Evolutionary conservation across 2,888 invertebrate species (phyloP).

Genomic region (Dynastes hyllus): DNA sequence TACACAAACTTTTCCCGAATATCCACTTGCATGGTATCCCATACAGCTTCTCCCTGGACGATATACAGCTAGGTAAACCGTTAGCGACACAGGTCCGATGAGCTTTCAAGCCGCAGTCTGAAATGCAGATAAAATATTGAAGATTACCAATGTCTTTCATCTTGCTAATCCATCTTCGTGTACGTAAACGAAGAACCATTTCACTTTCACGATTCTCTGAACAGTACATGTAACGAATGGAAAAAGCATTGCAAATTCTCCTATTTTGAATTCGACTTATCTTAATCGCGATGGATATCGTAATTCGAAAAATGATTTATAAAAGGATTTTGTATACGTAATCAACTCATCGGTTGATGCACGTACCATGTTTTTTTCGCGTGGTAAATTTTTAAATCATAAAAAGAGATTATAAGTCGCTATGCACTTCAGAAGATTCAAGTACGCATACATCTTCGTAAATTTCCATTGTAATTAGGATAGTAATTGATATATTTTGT

Average conservation of each 20-base stretch:
- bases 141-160: slow-evolving; percentile 12
- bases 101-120: slow-evolving; percentile 81
- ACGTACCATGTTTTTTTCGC: slow-evolving; percentile 1
- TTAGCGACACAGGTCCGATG: slow-evolving; percentile 81
- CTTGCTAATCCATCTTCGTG: background rate
- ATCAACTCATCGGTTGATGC: slow-evolving; percentile 18
- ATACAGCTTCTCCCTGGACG: slow-evolving; percentile 63
- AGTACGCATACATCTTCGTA: slow-evolving; percentile 7
- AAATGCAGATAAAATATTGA: slow-evolving; percentile 56
- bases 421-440: slow-evolving; percentile 16
- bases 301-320: slow-evolving; percentile 30
- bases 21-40: slow-evolving; percentile 68
- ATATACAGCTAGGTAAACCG: slow-evolving; percentile 76
- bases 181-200: background rate
- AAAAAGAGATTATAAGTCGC: slow-evolving; percentile 18
- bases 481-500: slow-evolving; percentile 25
- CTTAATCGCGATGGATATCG: slow-evolving; percentile 14
- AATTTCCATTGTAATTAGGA: slow-evolving; percentile 16
- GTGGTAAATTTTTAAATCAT: slow-evolving; percentile 4
- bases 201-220: background rate
- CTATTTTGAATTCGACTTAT: slow-evolving; percentile 16
- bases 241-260: slow-evolving; percentile 6
- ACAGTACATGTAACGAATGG: background rate
- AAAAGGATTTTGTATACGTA: slow-evolving; percentile 4
- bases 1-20: slow-evolving; percentile 78